Base-by-base conservation (phyloP, 2,113 vertebrate species). In the Muntiacus reevesi region DNA sequence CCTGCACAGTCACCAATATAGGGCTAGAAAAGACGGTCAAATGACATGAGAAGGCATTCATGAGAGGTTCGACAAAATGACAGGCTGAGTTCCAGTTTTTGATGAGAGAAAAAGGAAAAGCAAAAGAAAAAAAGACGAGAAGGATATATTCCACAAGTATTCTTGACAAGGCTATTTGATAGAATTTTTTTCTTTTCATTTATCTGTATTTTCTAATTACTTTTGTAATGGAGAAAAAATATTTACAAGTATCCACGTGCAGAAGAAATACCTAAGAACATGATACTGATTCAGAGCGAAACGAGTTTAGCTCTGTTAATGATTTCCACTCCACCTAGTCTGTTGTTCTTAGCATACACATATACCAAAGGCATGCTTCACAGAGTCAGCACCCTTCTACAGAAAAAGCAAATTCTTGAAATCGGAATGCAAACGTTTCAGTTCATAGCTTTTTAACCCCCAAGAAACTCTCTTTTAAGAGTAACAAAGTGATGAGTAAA, bases 371-470 rank as follows among this genome's bases (percentile, higher is more conserved):
- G 15, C 60, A 55, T 16, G 36, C 6, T 88, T 83, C 94, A 95
- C 10, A 91, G n/a, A 52, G 27, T 76, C 23, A 64, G 67, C 2
- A 2, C 47, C 47, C 33, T 67, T 81, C 14, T 85, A 82, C 25
- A 30, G 23, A 79, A 60, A 94, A 92, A 89, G 43, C 36, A 55
- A 87, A 43, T 87, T 95, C 79, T 71, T 90, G n/a, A 87, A 95
- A 87, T 87, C 59, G 64, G 88, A 96, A 97, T 47, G 40, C 33
- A 98, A 92, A 67, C 45, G 90, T 71, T 94, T 93, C 76, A 84
- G 64, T 84, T 97, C 47, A 91, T 3, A 55, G 27, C 5, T 84
- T 88, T 88, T 36, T 83, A 89, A 82, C 23, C 67, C 50, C 78
- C 36, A 85, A 94, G n/a, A 93, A 90, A 60, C n/a, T n/a, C 74